Evolutionary conservation across 2,888 invertebrate species (phyloP).

Genomic region (Monoplex corrugatus): DNA sequence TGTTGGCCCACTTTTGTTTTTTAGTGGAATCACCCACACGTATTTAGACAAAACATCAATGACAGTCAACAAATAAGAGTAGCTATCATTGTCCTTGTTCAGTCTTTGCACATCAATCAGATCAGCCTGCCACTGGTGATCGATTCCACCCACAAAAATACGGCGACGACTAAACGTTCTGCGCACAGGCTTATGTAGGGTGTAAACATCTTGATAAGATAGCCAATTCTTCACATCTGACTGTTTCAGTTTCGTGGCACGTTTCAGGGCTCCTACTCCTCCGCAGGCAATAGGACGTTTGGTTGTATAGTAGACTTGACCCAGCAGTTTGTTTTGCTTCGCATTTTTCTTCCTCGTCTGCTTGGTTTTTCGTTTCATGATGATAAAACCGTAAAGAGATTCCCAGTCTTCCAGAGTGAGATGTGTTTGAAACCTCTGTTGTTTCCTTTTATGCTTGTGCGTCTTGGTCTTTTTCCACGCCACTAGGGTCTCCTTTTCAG

Average conservation of each 20-base stretch:
- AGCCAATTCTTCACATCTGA: background rate
- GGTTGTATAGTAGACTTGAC: background rate
- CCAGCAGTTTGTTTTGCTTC: background rate
- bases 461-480: background rate
- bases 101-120: background rate
- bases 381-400: background rate
- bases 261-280: too few species aligned
- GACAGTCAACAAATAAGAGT: background rate
- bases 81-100: background rate
- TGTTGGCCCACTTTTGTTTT: background rate
- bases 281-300: background rate
- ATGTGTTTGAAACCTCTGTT: background rate
- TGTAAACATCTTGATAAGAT: background rate
- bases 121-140: conserved; percentile 11
- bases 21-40: background rate
- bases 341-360: background rate
- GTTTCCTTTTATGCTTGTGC: background rate
- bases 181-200: background rate
- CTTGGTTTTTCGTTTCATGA: background rate
- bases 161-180: background rate
- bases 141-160: background rate
- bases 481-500: background rate
- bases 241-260: too few species aligned
- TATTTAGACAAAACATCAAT: background rate
- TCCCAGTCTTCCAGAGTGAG: background rate